These are phyloP conservation scores for Drosophila eohydei DNA, from an alignment of 2,888 invertebrate genomes.

Conservation along the genomic window DNA sequence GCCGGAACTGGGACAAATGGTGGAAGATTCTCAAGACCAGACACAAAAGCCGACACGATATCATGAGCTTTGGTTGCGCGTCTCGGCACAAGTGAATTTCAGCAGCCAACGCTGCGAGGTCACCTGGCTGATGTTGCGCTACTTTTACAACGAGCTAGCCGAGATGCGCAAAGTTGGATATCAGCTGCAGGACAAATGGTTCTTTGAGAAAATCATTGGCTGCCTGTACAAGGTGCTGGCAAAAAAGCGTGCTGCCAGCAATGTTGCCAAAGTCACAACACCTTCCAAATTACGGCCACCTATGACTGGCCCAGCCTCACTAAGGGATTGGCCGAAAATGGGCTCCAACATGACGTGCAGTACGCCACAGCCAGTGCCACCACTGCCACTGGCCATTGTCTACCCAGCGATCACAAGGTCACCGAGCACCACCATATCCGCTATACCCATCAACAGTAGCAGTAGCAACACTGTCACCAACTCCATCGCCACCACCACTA, in stretches of 20 bases:
- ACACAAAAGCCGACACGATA: slow-evolving; percentile 37
- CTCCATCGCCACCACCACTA: not conserved
- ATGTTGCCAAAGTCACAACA: not conserved
- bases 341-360: not conserved
- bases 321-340: not conserved
- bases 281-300: not conserved
- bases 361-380: not conserved
- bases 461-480: not conserved
- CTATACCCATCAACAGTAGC: not conserved
- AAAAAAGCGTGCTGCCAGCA: not conserved
- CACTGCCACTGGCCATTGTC: slow-evolving; percentile 50
- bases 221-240: slow-evolving; percentile 49
- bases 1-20: slow-evolving; percentile 48
- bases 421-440: not conserved
- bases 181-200: slow-evolving; percentile 82
- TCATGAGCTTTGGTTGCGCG: slow-evolving; percentile 53
- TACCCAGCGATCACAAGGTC: slow-evolving; percentile 38
- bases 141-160: slow-evolving; percentile 72
- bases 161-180: slow-evolving; percentile 73
- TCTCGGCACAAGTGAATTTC: slow-evolving; percentile 28
- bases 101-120: slow-evolving; percentile 72
- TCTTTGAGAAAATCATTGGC: slow-evolving; percentile 74
- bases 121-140: slow-evolving; percentile 80
- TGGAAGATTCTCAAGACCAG: slow-evolving; percentile 30
- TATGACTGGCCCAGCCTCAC: too few species aligned